Evolutionary conservation across 2,113 vertebrate species (phyloP).

Genomic region (Hypocryptadius cinnamomeus): DNA sequence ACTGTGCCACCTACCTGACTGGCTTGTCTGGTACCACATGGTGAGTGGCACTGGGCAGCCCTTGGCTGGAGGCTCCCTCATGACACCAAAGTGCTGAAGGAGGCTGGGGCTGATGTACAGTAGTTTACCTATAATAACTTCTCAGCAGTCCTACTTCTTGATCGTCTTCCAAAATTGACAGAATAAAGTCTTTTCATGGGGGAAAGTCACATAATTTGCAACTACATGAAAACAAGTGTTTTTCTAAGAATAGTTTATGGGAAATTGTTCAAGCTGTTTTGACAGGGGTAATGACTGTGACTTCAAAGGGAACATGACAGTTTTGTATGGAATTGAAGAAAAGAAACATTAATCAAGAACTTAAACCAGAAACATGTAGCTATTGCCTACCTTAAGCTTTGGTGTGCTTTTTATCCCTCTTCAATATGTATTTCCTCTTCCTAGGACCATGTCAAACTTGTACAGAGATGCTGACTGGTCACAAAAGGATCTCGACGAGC

Average conservation of each 20-base stretch:
- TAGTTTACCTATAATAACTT: not conserved
- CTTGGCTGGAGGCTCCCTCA: not conserved
- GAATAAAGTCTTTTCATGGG: not conserved
- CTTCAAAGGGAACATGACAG: not conserved
- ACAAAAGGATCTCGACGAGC: conserved; percentile 52
- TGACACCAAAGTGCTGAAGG: not conserved
- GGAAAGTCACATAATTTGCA: not conserved
- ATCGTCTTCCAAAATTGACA: not conserved
- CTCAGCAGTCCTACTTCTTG: not conserved
- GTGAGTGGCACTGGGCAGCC: conserved; percentile 59
- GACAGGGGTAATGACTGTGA: not conserved
- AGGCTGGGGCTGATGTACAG: not conserved
- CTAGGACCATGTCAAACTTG: conserved; percentile 71
- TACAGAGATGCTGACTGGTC: conserved; percentile 77
- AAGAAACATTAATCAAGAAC: not conserved
- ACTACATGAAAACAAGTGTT: not conserved
- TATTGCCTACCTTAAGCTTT: not conserved
- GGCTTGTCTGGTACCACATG: conserved; percentile 87
- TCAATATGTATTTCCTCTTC: not conserved
- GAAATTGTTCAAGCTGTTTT: not conserved
- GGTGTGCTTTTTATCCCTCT: not conserved
- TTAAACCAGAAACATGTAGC: not conserved
- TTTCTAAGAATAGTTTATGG: not conserved
- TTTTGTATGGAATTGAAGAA: not conserved
- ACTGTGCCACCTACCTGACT: conserved; percentile 77